These are phyloP conservation scores for Zhengitettix transpicula DNA, from an alignment of 2,888 invertebrate species.

Conservation along the genomic window DNA sequence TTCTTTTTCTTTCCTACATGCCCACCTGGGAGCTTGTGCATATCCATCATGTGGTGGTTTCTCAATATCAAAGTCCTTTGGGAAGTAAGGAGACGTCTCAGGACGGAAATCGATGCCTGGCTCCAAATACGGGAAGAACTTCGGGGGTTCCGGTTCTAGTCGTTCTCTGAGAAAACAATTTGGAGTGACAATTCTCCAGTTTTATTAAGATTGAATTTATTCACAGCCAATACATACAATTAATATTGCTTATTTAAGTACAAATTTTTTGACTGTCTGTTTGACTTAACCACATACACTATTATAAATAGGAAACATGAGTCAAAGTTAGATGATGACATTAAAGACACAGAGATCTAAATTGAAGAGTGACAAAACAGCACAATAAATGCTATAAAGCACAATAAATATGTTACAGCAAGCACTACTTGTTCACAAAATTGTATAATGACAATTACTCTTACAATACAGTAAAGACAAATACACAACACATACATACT, in stretches of 20 bases:
- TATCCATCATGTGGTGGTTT: slow-evolving; percentile 71
- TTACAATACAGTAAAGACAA: too few species aligned
- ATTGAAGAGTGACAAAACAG: too few species aligned
- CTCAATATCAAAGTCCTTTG: slow-evolving; percentile 83
- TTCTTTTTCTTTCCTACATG: neutral
- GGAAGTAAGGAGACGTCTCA: slow-evolving; percentile 73
- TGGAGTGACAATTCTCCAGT: neutral
- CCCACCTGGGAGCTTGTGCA: slow-evolving; percentile 54
- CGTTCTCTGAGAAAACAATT: slow-evolving; percentile 35
- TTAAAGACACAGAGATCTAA: too few species aligned
- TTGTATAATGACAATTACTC: too few species aligned
- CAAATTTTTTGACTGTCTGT: too few species aligned
- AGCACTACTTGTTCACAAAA: too few species aligned
- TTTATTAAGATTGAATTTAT: neutral
- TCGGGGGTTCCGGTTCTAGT: slow-evolving; percentile 62
- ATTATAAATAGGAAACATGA: too few species aligned
- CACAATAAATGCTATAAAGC: too few species aligned
- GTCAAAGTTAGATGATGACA: too few species aligned
- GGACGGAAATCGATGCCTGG: slow-evolving; percentile 71
- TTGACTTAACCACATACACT: too few species aligned
- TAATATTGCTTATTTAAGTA: neutral
- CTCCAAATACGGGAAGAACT: slow-evolving; percentile 60
- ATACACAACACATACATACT: too few species aligned
- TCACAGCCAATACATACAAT: neutral
- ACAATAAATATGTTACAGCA: too few species aligned